Base-by-base conservation (phyloP, 2,888 invertebrate species). In the Sarcophaga rosellei region DNA sequence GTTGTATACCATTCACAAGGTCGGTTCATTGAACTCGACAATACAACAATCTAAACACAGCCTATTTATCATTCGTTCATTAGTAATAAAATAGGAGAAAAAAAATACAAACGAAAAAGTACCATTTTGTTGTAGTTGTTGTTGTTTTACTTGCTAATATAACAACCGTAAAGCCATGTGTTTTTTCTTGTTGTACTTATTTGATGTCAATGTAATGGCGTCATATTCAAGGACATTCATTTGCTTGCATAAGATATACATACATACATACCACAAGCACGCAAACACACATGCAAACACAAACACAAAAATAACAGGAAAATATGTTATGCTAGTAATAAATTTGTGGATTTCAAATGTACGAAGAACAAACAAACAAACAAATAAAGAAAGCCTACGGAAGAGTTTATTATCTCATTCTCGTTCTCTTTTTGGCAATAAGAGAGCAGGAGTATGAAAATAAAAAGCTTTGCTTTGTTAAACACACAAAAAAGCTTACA, bases 141-240 rank as follows among this genome's bases (percentile, higher is more conserved):
- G 0, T 47, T 47, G 47, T 47, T 17, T 53, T 79, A 89, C 91
- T 91, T 88, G 59, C 61, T 78, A 76, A 75, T 82, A 75, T 17
- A 53, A 53, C 17, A 53, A 53, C 4, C 53, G 17, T 53, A 53
- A 53, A 66, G 45, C 15, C 53, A 53, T 17, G 53, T 15, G 53
- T 53, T 15, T 47, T 47, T 17, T 17, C 17, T 53, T 53, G 12
- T 15, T 3, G 3, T 15, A 15, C 17, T 1, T 1, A 53, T 53
- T 66, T 76, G 3, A 53, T 82, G 74, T 70, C 68, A 74, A 80
- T 53, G 53, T 53, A 53, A 53, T 53, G 53, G 15, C 45, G 63
- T 68, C 69, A 83, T 79, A 77, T 87, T 87, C 86, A 87, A 88
- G 88, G 88, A 88, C 88, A 88, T 87, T 81, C 62, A 57, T 53